Percentiles rank a stretch among this genome's conserved stretches.
Evolutionary conservation across 92 coral and sea anemone genomes (phyloP).

Genomic region (Bergia sp.): DNA sequence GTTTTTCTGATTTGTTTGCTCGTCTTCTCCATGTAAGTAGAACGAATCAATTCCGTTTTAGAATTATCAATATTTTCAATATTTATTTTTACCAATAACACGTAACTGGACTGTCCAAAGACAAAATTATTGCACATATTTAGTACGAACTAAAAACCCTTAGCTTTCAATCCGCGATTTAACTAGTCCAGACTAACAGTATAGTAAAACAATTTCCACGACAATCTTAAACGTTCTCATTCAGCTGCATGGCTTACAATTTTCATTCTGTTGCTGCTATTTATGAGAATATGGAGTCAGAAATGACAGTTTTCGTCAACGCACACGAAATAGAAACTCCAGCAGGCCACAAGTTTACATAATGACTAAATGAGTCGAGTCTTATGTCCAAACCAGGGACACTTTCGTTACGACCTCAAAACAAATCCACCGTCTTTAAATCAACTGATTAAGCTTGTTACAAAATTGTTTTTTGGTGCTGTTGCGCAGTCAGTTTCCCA

Average conservation of each 20-base stretch:
- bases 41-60: background rate
- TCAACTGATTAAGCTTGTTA: background rate
- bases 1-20: constrained; percentile 16
- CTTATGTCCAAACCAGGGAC: background rate
- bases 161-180: background rate
- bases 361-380: background rate
- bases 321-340: constrained; percentile 25
- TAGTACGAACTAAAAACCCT: background rate
- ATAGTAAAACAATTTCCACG: background rate
- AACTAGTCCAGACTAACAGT: background rate
- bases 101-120: background rate
- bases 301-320: constrained; percentile 45
- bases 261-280: constrained; percentile 12
- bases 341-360: background rate
- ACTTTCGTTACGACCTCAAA: background rate
- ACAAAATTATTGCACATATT: background rate
- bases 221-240: constrained; percentile 1
- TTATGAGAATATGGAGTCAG: constrained; percentile 29
- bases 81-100: constrained; percentile 8
- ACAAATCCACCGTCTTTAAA: too few species aligned
- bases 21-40: constrained; percentile 33
- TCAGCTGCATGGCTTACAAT: background rate
- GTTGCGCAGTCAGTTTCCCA: background rate
- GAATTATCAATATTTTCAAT: background rate
- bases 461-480: background rate